Base-by-base conservation (phyloP, 2,113 vertebrate species). In the Nothobranchius furzeri region DNA sequence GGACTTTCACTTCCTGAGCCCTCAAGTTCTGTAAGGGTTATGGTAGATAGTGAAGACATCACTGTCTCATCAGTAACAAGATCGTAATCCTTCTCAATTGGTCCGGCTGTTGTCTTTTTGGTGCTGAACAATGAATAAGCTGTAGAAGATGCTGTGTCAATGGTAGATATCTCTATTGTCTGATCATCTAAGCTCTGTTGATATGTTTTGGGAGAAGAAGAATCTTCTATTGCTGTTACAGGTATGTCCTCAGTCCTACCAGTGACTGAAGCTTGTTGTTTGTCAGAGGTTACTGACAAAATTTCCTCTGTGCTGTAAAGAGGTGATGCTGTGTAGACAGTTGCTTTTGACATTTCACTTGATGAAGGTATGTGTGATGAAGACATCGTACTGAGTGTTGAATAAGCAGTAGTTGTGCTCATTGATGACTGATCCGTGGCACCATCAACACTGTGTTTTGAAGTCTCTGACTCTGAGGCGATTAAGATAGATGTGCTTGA, bases 261-360 rank as follows among this genome's bases (percentile, higher is more conserved):
- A 17, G 37, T 62, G 1, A 17, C 14, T 9, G 35, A 12, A 40
- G 43, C 30, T 0, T 48, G 17, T 37, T 40, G 55, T n/a, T 3
- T 2, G 30, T 6, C 30, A 51, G 60, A 42, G 51, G 36, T 20
- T 1, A 54, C n/a, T 7, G 73, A 35, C 49, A 40, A 53, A 65
- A 50, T 47, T 71, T 64, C 58, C 7, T 73, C 52, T 47, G 68
- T 72, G 37, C 67, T 78, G 30, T 30, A 70, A 0, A 46, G 11
- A 8, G 70, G 71, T 20, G 76, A 66, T 1, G 9, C 30, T 48
- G 37, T 12, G 6, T 13, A 51, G 7, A 35, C 25, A 51, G 17
- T 12, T 42, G 52, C 2, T 5, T 20, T 40, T 57, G 60, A 62
- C n/a, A 7, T 36, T 3, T 8, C 53, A 48, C 17, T 56, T 53